Percentiles rank a stretch among this genome's conserved stretches.
Evolutionary conservation across 2,888 invertebrate genomes (phyloP).

Genomic region (Alloscopus bannaensis): DNA sequence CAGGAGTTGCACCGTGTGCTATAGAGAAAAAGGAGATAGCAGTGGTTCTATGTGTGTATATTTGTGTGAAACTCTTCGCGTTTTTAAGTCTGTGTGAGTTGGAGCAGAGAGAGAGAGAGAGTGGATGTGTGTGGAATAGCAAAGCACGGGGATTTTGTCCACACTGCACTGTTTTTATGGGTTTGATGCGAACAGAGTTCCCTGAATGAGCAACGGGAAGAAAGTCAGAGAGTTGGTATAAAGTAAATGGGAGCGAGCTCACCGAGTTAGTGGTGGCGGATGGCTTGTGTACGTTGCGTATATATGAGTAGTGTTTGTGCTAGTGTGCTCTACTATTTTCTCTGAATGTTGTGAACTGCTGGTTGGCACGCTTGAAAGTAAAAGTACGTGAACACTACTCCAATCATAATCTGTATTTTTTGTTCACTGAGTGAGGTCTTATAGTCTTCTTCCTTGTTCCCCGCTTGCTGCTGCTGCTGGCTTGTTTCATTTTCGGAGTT

Average conservation of each 20-base stretch:
- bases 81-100: conserved; percentile 20
- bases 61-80: conserved; percentile 25
- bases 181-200: conserved; percentile 21
- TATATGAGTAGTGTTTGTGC: neutral
- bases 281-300: too few relatives aligned
- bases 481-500: conserved; percentile 48
- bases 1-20: neutral
- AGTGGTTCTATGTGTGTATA: conserved; percentile 5
- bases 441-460: conserved; percentile 18
- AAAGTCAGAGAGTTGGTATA: conserved; percentile 11
- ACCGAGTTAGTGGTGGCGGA: too few relatives aligned
- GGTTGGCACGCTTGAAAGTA: conserved; percentile 44
- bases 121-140: conserved; percentile 54
- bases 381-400: conserved; percentile 45
- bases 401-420: conserved; percentile 38
- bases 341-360: too few relatives aligned
- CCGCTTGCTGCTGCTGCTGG: too few relatives aligned
- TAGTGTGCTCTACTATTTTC: neutral
- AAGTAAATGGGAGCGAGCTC: too few relatives aligned
- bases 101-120: conserved; percentile 34
- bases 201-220: conserved; percentile 50
- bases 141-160: conserved; percentile 37
- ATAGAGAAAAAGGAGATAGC: neutral
- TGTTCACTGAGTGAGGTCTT: conserved; percentile 37
- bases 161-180: conserved; percentile 39